Conservation (phyloP, 2,113 vertebrate genomes). For the Chunga burmeisteri region DNA sequence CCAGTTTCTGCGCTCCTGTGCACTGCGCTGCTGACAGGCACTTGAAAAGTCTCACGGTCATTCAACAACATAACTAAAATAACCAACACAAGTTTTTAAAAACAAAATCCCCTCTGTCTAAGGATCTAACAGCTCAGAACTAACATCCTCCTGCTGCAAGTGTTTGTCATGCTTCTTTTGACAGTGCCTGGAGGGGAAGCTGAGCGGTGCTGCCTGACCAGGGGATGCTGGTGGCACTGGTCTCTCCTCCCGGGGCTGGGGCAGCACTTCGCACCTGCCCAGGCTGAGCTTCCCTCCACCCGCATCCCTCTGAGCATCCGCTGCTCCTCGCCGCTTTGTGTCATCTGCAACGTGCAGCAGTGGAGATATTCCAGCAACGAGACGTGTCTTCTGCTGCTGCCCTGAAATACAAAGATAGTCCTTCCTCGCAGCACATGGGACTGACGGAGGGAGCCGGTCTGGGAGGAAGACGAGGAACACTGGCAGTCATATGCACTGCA, state of each 20-base stretch:
- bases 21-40: background rate
- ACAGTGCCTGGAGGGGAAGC: too few relatives aligned
- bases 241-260: too few relatives aligned
- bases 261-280: background rate
- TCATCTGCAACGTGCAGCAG: too few relatives aligned
- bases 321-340: background rate
- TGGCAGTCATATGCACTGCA: background rate
- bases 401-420: background rate
- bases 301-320: background rate
- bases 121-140: background rate
- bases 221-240: too few relatives aligned
- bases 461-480: background rate
- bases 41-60: fast-evolving
- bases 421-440: too few relatives aligned
- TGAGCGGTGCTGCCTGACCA: background rate
- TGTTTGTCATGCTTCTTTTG: too few relatives aligned
- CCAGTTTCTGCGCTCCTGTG: fast-evolving
- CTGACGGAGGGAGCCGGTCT: fast-evolving
- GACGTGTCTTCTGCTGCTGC: background rate
- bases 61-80: background rate
- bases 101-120: fast-evolving
- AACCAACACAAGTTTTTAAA: too few relatives aligned
- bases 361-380: fast-evolving
- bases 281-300: background rate
- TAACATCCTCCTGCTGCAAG: too few relatives aligned